Evolutionary conservation across 2,797 vertebrate species (phyloP).

Genomic region (Okamejei kenojei): DNA sequence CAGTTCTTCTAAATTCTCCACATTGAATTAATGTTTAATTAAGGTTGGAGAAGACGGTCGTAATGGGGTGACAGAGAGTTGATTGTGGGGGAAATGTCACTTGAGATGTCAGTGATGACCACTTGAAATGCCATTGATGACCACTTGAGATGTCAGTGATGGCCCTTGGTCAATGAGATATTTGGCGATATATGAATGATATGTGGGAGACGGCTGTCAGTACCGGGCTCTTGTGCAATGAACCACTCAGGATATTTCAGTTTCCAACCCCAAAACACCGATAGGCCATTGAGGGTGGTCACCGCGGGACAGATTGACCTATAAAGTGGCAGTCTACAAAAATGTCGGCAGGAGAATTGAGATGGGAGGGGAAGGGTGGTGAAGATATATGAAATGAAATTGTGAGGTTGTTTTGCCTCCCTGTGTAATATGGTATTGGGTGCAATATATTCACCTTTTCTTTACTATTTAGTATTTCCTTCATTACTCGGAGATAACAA

Average conservation of each 20-base stretch:
- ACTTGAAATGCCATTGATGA: too few relatives aligned
- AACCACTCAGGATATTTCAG: not conserved
- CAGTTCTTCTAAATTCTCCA: not conserved
- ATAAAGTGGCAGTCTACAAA: not conserved
- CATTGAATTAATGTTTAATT: not conserved
- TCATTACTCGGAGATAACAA: not conserved
- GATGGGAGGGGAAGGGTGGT: not conserved
- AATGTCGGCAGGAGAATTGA: not conserved
- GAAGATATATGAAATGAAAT: not conserved
- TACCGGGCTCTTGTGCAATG: not conserved
- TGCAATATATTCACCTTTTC: not conserved
- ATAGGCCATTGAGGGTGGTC: not conserved
- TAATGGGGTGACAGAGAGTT: too few relatives aligned
- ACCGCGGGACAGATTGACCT: too few relatives aligned
- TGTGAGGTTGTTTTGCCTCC: not conserved
- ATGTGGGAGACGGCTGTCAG: not conserved
- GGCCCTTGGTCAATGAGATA: not conserved
- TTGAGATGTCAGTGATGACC: too few relatives aligned
- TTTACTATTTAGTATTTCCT: not conserved
- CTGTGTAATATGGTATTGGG: not conserved
- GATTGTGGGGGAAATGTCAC: too few relatives aligned
- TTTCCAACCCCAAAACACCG: not conserved
- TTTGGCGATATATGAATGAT: not conserved
- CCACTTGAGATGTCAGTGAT: not conserved
- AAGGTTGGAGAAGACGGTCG: too few relatives aligned